phyloP scores from a whole-genome alignment of 2,888 invertebrate species.

The Microctonus hyperodae region DNA sequence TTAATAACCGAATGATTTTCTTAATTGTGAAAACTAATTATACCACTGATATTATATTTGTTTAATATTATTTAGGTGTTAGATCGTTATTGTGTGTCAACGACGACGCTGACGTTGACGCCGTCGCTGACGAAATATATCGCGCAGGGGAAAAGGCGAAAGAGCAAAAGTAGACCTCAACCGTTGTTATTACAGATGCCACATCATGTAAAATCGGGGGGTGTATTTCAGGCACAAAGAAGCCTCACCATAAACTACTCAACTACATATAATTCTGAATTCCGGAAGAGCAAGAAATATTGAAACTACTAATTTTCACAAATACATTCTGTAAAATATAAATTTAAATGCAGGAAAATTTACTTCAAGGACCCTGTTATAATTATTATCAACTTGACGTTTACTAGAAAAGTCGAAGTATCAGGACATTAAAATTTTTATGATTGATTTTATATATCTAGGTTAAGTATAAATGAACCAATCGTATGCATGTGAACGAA shows the following conservation, averaged over 20 bases:
- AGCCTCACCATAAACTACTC: constrained; percentile 22
- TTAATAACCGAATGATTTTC: not conserved
- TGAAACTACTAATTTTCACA: constrained; percentile 40
- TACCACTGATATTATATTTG: not conserved
- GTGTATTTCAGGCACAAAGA: constrained; percentile 61
- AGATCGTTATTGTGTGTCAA: not conserved
- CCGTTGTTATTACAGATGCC: constrained; percentile 61
- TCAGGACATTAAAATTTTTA: no score
- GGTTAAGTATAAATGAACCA: no score
- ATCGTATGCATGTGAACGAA: no score
- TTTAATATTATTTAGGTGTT: no score
- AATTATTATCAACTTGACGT: no score
- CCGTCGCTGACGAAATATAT: constrained; percentile 4
- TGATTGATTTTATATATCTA: no score
- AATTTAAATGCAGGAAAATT: no score
- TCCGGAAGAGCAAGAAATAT: constrained; percentile 48
- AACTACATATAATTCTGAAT: constrained; percentile 27
- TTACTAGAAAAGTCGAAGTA: no score
- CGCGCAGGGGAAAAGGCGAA: constrained; percentile 27
- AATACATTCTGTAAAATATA: no score
- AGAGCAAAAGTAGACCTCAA: constrained; percentile 30
- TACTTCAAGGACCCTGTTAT: no score
- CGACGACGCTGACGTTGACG: constrained; percentile 7
- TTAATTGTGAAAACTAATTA: not conserved
- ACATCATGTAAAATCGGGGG: constrained; percentile 52